Base-by-base conservation (phyloP, 2,797 vertebrate species). In the Neosalanx taihuensis region DNA sequence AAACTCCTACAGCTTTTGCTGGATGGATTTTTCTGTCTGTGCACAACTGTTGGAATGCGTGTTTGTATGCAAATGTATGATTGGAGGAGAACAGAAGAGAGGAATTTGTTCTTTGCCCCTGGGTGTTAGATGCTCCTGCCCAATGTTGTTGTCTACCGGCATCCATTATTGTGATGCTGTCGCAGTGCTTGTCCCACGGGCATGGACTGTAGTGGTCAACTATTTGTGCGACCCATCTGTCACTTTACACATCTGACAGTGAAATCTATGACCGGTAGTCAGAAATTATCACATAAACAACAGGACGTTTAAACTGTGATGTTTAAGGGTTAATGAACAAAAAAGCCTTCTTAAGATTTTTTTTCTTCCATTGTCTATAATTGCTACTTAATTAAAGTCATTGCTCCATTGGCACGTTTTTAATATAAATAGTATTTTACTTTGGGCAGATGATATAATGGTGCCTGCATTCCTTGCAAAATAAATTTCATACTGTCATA, bases 131-230 rank as follows among this genome's bases (percentile, higher is more conserved):
- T 67, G 59, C 26, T 51, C 33, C 62, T n/a, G 51, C 4, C 63
- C n/a, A 33, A n/a, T 17, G 51, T 67, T 57, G 30, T 31, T 74
- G 23, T 71, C 46, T 66, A 30, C 67, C 71, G 62, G 58, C 33
- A 67, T 67, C 35, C 20, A 12, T 26, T 56, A 33, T 33, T 35
- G 64, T 73, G 57, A 70, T n/a, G 67, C 49, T 20, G 56, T 56
- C 64, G 46, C 12, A 30, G 29, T 20, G 23, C 23, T 60, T 30
- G 15, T 35, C 60, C 29, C 6, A 53, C 17, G 31, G 69, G 60
- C 18, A 4, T 12, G 7, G 26, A 61, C 68, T 10, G 46, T 6
- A 18, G 59, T 66, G 70, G 59, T 71, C 33, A 37, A 23, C 46
- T 64, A 31, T 37, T 46, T 62, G 51, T 64, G 46, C 64, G 51